Evolutionary conservation across 2,888 invertebrate genomes (phyloP).

Genomic region (Cephonodes hylas): DNA sequence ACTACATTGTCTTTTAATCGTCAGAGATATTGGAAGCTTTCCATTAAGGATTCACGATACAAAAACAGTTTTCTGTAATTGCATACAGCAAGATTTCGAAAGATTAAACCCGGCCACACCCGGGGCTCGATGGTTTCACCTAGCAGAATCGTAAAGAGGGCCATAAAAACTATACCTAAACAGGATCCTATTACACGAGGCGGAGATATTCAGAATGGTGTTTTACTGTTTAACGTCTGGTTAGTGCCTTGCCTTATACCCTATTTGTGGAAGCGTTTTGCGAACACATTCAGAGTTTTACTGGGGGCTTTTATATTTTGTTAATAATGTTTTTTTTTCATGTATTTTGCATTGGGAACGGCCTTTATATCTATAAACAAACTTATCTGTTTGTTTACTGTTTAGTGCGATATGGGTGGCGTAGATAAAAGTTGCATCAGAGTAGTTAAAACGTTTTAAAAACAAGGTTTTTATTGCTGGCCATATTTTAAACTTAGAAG

Average conservation of each 20-base stretch:
- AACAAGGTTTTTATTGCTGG: too few species aligned
- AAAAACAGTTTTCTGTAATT: too few species aligned
- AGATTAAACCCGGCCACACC: constrained; percentile 8
- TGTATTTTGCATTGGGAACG: neutral
- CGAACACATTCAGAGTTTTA: constrained; percentile 23
- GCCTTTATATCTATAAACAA: too few species aligned
- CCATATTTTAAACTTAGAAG: too few species aligned
- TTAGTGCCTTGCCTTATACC: constrained; percentile 46
- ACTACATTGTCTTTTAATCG: too few species aligned
- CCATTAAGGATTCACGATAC: too few species aligned
- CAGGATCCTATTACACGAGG: constrained; percentile 54
- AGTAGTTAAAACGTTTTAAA: too few species aligned
- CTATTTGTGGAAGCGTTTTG: constrained; percentile 40
- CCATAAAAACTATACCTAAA: constrained; percentile 60
- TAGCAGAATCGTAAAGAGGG: constrained; percentile 51
- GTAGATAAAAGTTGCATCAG: too few species aligned
- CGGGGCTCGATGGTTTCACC: neutral
- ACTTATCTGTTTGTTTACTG: neutral
- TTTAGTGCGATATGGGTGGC: too few species aligned
- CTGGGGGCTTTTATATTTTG: neutral
- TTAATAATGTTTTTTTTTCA: neutral
- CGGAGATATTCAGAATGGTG: constrained; percentile 20
- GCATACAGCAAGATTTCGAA: neutral
- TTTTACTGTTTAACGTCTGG: constrained; percentile 28
- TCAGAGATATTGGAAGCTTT: too few species aligned